These are phyloP conservation scores for Coendou prehensilis DNA, from an alignment of 2,797 vertebrate genomes.

Conservation along the genomic window DNA sequence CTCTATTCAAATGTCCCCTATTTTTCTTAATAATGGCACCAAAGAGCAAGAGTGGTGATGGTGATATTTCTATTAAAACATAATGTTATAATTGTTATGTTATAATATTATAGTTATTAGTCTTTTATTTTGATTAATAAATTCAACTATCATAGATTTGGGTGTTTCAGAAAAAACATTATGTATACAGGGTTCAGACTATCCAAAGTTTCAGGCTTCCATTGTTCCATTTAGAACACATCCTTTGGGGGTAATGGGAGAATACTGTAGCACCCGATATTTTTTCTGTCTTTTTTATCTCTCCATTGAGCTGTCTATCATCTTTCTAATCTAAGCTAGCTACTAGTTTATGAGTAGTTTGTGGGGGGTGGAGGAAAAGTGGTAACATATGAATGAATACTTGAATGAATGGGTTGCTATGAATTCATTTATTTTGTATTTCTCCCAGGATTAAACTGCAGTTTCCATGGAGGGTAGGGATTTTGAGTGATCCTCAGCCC, in stretches of 20 bases:
- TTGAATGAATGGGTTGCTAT: not conserved
- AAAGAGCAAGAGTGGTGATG: not conserved
- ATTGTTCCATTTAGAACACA: not conserved
- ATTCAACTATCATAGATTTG: not conserved
- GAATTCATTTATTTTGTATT: constrained; percentile 43
- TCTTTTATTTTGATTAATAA: not conserved
- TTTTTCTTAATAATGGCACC: not conserved
- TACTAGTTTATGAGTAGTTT: not conserved
- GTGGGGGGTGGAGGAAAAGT: not conserved
- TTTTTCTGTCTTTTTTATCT: constrained; percentile 33
- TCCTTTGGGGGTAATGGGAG: not conserved
- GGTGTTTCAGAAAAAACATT: not conserved
- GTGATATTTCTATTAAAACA: not conserved
- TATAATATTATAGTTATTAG: not conserved
- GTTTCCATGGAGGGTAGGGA: not conserved
- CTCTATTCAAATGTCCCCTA: not conserved
- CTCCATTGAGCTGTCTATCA: not conserved
- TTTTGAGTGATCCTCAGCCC: constrained; percentile 15
- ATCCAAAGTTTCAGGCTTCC: not conserved
- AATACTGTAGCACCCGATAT: not conserved
- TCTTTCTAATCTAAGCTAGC: not conserved
- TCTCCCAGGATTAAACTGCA: not conserved
- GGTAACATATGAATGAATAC: not conserved
- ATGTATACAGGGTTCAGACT: not conserved
- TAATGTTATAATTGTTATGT: not conserved